Evolutionary conservation across 2,888 invertebrate genomes (phyloP).

Genomic region (Luperina nickerlii): DNA sequence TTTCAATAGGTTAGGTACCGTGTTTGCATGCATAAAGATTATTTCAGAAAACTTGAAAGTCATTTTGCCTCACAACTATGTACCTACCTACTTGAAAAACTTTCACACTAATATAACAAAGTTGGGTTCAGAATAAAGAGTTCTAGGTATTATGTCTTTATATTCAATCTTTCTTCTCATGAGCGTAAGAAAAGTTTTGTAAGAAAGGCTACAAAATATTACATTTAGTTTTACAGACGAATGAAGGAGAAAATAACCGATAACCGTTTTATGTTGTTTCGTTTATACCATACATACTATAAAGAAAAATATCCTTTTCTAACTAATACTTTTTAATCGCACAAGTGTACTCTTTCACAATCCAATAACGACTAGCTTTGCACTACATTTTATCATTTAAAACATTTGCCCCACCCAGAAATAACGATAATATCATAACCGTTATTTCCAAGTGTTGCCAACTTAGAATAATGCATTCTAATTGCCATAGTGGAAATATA

Average conservation of each 20-base stretch:
- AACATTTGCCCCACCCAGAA: no score
- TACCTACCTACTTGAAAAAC: conserved; percentile 53
- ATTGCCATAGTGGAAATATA: no score
- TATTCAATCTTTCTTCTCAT: conserved; percentile 23
- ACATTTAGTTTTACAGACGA: background rate
- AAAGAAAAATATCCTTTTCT: no score
- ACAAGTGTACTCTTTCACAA: no score
- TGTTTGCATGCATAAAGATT: conserved; percentile 31
- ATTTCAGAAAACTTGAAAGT: conserved; percentile 14
- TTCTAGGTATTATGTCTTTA: conserved; percentile 16
- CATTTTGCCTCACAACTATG: conserved; percentile 46
- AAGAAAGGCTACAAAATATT: conserved; percentile 1
- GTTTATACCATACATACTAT: background rate
- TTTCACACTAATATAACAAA: conserved; percentile 52
- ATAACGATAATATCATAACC: no score
- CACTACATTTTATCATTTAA: no score
- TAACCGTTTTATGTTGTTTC: background rate
- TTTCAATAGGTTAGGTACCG: background rate
- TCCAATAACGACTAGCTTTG: no score
- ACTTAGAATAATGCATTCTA: no score
- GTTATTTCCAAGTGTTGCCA: no score
- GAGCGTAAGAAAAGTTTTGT: background rate
- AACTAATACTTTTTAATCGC: no score
- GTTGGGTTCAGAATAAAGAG: conserved; percentile 36
- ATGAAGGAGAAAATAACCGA: background rate